phyloP scores from a whole-genome alignment of 2,888 invertebrate species.

The Lepidochrysops patricia region DNA sequence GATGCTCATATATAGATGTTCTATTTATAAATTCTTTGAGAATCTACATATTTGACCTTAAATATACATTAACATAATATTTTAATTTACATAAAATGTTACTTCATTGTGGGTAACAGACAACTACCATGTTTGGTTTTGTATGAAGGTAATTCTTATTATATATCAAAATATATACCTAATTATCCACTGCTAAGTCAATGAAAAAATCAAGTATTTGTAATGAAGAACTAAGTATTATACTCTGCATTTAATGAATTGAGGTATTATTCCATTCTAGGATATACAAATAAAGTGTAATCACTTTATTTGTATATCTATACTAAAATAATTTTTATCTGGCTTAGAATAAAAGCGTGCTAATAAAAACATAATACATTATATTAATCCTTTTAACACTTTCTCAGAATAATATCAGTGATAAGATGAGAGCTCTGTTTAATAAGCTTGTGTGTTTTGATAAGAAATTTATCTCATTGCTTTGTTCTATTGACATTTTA shows the following conservation, averaged over 20 bases:
- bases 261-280: too few relatives aligned
- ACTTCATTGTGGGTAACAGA: not conserved
- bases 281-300: too few relatives aligned
- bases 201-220: too few relatives aligned
- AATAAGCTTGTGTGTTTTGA: not conserved
- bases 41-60: not conserved
- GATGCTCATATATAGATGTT: not conserved
- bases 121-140: not conserved
- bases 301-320: too few relatives aligned
- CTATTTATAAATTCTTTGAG: not conserved
- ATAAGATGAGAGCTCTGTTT: not conserved
- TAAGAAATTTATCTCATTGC: not conserved
- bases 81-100: not conserved
- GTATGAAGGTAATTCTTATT: not conserved
- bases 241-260: too few relatives aligned
- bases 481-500: not conserved
- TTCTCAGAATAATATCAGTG: not conserved
- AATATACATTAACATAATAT: not conserved
- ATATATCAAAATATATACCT: not conserved
- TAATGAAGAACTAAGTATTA: too few relatives aligned
- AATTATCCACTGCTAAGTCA: too few relatives aligned
- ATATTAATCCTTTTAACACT: not conserved
- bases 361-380: too few relatives aligned
- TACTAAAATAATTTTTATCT: too few relatives aligned
- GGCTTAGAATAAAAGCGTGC: not conserved